phyloP scores from a whole-genome alignment of 2,888 invertebrate species.

The Cosmia trapezina region DNA sequence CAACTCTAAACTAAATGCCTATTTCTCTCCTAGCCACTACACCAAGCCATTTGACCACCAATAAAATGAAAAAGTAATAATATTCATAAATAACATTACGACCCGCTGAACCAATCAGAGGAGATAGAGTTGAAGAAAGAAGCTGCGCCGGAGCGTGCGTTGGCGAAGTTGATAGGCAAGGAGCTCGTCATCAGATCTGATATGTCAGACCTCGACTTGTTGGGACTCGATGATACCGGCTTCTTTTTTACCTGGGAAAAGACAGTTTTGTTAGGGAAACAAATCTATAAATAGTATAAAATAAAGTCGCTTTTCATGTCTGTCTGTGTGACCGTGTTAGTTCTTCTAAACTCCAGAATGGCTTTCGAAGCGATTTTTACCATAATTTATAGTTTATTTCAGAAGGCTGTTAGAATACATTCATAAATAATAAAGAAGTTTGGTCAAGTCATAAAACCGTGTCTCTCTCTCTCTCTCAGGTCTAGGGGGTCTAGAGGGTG shows the following conservation, averaged over 20 bases:
- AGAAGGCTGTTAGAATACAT: background rate
- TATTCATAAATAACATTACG: slow-evolving; percentile 57
- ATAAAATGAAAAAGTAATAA: slow-evolving; percentile 7
- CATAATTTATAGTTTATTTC: background rate
- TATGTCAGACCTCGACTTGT: slow-evolving; percentile 79
- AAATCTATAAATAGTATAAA: background rate
- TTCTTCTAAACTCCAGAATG: background rate
- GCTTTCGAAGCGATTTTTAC: background rate
- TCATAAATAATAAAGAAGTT: background rate
- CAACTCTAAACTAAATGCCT: background rate
- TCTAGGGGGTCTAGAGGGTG: too few relatives aligned
- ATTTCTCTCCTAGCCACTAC: background rate
- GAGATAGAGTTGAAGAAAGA: slow-evolving; percentile 96
- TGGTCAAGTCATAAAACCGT: background rate
- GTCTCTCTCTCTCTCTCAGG: too few relatives aligned
- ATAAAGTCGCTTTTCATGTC: background rate
- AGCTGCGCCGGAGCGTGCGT: slow-evolving; percentile 93
- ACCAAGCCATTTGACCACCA: background rate
- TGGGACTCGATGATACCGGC: slow-evolving; percentile 78
- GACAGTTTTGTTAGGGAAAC: background rate
- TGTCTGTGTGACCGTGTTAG: background rate
- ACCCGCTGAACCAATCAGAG: slow-evolving; percentile 94
- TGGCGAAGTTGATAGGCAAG: slow-evolving; percentile 87
- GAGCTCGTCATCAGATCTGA: slow-evolving; percentile 84
- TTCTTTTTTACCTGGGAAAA: slow-evolving; percentile 87